Percentiles rank a stretch among this genome's conserved stretches.
phyloP scores from a whole-genome alignment of 1,140 invertebrate species.

The Reticulitermes speratus region DNA sequence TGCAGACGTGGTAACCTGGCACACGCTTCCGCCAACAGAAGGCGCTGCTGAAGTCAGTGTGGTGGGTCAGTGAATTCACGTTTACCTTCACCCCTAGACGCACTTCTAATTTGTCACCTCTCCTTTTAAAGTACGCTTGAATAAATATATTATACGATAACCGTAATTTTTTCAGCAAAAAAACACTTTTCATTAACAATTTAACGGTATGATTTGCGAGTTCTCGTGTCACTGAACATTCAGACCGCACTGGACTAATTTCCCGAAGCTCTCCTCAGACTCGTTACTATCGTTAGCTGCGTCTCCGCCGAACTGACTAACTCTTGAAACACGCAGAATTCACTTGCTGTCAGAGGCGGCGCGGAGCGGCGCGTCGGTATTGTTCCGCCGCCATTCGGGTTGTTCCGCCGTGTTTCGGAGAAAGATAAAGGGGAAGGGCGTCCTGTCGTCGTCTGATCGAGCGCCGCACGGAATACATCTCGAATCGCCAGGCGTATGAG shows the following conservation, averaged over 20 bases:
- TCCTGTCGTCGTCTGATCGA: background rate
- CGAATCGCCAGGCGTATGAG: background rate
- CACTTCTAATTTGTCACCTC: background rate
- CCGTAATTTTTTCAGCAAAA: background rate
- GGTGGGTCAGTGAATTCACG: background rate
- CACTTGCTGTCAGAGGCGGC: background rate
- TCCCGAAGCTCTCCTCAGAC: background rate
- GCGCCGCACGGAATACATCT: background rate
- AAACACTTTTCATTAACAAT: background rate
- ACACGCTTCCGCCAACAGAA: background rate
- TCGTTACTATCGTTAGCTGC: background rate
- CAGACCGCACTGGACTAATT: background rate
- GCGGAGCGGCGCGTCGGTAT: background rate
- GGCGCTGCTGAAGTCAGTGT: background rate
- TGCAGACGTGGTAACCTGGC: background rate
- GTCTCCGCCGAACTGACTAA: constrained; percentile 12
- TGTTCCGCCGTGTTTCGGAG: background rate
- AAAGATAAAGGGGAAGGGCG: background rate
- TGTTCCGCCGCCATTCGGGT: background rate
- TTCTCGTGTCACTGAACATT: background rate
- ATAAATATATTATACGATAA: background rate
- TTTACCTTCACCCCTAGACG: background rate
- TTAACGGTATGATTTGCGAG: too few relatives aligned
- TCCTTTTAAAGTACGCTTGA: background rate
- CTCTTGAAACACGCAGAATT: background rate